Conservation (phyloP, 2,113 vertebrate species). For the Percina caprodes region DNA sequence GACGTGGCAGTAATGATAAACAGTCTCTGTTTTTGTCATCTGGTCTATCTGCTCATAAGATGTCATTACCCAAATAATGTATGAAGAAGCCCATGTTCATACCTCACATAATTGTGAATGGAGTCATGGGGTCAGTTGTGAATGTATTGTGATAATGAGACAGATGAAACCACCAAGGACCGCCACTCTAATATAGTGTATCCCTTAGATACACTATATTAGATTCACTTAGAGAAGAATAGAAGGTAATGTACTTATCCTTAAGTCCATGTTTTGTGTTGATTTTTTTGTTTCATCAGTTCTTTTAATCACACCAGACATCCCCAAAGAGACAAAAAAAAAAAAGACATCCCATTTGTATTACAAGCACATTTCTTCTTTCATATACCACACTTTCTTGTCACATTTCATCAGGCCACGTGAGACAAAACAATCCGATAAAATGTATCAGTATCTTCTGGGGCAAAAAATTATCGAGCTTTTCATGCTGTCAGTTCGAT, state of each 20-base stretch:
- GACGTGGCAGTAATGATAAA: background rate
- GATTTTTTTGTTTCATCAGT: background rate
- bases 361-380: constrained; percentile 29
- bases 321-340: background rate
- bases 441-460: constrained; percentile 45
- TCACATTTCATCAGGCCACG: constrained; percentile 52
- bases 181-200: background rate
- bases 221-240: background rate
- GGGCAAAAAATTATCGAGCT: constrained; percentile 33
- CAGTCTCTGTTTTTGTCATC: no score
- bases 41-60: background rate
- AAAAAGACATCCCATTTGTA: constrained; percentile 41
- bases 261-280: background rate
- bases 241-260: background rate
- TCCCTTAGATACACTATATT: no score
- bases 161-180: background rate
- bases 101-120: background rate
- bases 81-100: background rate
- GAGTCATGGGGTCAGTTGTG: background rate
- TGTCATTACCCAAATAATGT: background rate
- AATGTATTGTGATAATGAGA: background rate
- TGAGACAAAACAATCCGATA: constrained; percentile 43
- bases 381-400: constrained; percentile 24
- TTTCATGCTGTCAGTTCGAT: constrained; percentile 57
- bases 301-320: constrained; percentile 15